Percentiles rank a stretch among this genome's conserved stretches.
These are phyloP conservation scores for Polypedilum vanderplanki DNA, from an alignment of 1,140 invertebrate species.

Conservation along the genomic window DNA sequence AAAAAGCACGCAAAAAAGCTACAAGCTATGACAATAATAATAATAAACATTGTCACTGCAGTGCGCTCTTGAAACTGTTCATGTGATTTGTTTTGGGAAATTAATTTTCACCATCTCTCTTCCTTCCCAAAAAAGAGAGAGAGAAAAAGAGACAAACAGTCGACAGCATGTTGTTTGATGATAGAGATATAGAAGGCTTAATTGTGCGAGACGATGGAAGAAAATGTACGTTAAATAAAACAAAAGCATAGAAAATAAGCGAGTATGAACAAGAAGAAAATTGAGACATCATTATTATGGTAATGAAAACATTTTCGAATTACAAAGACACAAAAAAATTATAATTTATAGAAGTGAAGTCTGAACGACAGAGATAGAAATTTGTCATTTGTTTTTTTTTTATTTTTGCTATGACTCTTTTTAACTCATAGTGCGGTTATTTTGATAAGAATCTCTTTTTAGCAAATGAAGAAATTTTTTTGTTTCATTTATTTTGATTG, in stretches of 20 bases:
- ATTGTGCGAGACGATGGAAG: neutral
- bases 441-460: neutral
- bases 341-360: neutral
- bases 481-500: too few species aligned
- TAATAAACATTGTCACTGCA: neutral
- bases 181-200: conserved; percentile 13
- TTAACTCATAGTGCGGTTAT: neutral
- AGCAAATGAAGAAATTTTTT: too few species aligned
- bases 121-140: neutral
- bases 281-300: conserved; percentile 27
- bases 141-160: neutral
- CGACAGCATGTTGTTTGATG: neutral
- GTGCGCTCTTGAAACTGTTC: conserved; percentile 4
- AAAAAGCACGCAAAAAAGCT: neutral
- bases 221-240: neutral
- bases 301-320: conserved; percentile 28
- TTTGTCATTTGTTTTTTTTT: neutral
- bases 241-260: too few species aligned
- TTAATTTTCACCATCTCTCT: conserved; percentile 26
- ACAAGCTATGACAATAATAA: too few species aligned
- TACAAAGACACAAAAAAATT: neutral
- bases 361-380: neutral
- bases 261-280: neutral
- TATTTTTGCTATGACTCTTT: neutral
- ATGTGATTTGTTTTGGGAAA: conserved; percentile 28